Evolutionary conservation across 1,140 invertebrate genomes (phyloP), one percentile per base, ranked within the genome.

Genomic region (Pseudomyrmex pallidus): DNA sequence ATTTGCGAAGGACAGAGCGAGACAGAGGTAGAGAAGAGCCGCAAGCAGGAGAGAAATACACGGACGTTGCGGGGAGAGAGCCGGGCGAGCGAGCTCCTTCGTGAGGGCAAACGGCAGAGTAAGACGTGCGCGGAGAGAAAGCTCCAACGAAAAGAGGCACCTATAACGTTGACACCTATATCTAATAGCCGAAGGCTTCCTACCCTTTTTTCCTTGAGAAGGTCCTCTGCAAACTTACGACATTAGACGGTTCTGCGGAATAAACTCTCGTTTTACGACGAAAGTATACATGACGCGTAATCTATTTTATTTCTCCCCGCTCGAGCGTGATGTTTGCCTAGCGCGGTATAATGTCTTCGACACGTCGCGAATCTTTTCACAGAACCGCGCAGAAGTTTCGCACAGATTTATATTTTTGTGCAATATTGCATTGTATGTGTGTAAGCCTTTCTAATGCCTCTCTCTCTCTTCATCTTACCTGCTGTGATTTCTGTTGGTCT

Each of bases 401-500:
- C 5, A 35, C 5, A 35, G 35, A 5, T 7, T 35, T 35, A 35
- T 35, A 35, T 35, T 35, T 35, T 35, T 35, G 57, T 17, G 54
- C 15, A 13, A 68, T 35, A 68, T 68, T 46, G 5, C 20, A 13
- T 2, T n/a, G 44, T 25, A 48, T 9, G 10, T 22, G 5, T 22
- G 74, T 44, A 44, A 70, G n/a, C 46, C 57, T 68, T 12, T 8
- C 8, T 35, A 67, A 67, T 8, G n/a, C 4, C 54, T 54, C 46
- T 10, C 25, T 44, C 2, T 52, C 48, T 15, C n/a, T n/a, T n/a
- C 13, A 35, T 50, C 90, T 91, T 70, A 92, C 91, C 90, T 88
- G 59, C 84, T 88, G 35, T 83, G 83, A 52, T 87, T 91, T 22
- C 67, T 57, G 66, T 82, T 88, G 74, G 89, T 89, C 35, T 88